phyloP scores from a whole-genome alignment of 2,888 invertebrate genomes.

The Penaeus monodon region DNA sequence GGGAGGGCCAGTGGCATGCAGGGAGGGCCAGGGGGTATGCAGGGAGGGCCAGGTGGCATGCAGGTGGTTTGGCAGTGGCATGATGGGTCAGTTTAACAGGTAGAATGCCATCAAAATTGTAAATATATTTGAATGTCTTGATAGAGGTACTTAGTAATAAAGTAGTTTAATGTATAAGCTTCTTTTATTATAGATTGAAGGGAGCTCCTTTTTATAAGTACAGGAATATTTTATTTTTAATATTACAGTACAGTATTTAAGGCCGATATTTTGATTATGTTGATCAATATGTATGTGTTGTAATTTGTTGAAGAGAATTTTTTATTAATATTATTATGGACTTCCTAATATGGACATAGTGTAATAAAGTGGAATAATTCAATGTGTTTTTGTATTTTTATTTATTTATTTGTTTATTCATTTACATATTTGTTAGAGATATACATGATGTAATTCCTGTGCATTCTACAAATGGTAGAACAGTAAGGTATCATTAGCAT shows the following conservation, averaged over 20 bases:
- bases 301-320: no score
- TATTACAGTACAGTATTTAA: no score
- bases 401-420: not conserved
- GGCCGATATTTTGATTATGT: no score
- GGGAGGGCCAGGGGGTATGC: constrained; percentile 36
- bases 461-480: not conserved
- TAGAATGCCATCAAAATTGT: not conserved
- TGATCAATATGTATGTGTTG: no score
- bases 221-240: no score
- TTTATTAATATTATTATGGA: no score
- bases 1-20: no score
- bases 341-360: no score
- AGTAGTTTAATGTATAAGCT: no score
- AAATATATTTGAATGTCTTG: not conserved
- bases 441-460: not conserved
- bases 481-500: not conserved
- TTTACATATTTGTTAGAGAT: not conserved
- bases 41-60: constrained; percentile 38
- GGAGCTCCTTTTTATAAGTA: no score
- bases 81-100: constrained; percentile 46
- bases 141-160: no score
- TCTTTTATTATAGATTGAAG: no score
- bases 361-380: not conserved
- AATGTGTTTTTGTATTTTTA: not conserved
- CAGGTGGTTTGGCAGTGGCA: constrained; percentile 40